These are phyloP conservation scores for Myxocyprinus asiaticus DNA, from an alignment of 2,113 vertebrate genomes.

Conservation along the genomic window DNA sequence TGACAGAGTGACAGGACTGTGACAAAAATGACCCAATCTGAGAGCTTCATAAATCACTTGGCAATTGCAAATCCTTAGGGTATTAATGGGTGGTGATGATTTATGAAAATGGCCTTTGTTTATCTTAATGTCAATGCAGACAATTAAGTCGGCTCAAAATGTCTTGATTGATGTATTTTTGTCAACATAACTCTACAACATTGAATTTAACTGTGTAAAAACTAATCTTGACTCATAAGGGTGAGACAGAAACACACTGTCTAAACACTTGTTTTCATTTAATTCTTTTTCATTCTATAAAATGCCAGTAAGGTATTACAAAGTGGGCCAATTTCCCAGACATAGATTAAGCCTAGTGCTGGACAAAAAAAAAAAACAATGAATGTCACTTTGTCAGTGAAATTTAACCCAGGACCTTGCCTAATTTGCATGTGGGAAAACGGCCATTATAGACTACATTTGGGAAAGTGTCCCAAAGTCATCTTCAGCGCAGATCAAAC, in stretches of 20 bases:
- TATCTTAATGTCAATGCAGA: slow-evolving; percentile 34
- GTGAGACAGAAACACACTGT: neutral
- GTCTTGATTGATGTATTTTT: slow-evolving; percentile 42
- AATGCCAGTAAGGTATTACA: slow-evolving; percentile 16
- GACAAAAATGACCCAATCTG: neutral
- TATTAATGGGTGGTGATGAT: slow-evolving; percentile 26
- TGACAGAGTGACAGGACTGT: too few relatives aligned
- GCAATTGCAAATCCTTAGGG: neutral
- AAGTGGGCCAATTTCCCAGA: slow-evolving; percentile 25
- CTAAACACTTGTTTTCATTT: slow-evolving; percentile 16
- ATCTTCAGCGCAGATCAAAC: slow-evolving; percentile 4
- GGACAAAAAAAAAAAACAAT: neutral
- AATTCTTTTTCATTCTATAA: slow-evolving; percentile 9
- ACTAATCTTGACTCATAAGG: slow-evolving; percentile 19
- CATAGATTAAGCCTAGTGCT: neutral
- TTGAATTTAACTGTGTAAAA: slow-evolving; percentile 12
- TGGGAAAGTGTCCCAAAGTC: slow-evolving; percentile 3
- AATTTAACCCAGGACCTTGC: neutral
- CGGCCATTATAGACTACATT: neutral
- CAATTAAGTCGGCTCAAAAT: slow-evolving; percentile 41
- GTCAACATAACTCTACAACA: neutral
- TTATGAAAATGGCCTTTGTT: slow-evolving; percentile 36
- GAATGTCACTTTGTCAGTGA: slow-evolving; percentile 8
- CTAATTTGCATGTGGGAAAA: slow-evolving; percentile 20
- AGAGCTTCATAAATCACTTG: slow-evolving; percentile 16